phyloP scores from a whole-genome alignment of 2,888 invertebrate genomes.

The Pollenia angustigena region DNA sequence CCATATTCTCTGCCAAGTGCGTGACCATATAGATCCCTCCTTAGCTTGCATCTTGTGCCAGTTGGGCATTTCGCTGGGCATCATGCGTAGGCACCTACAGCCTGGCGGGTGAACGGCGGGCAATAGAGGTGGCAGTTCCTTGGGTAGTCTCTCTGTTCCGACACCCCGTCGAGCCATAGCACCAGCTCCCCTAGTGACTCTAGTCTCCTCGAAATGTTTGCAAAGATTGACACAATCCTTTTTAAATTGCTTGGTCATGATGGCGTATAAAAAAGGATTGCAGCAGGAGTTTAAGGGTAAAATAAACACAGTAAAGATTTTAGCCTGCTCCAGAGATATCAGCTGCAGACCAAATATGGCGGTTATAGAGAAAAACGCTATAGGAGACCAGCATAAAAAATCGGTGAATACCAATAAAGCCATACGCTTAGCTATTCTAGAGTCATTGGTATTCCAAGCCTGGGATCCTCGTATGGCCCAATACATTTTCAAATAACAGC shows the following conservation, averaged over 20 bases:
- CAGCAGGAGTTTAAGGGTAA: conserved; percentile 98
- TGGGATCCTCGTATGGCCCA: conserved; percentile 98
- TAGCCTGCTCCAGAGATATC: conserved; percentile 97
- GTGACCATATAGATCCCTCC: conserved; percentile 78
- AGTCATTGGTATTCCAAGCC: conserved; percentile 99
- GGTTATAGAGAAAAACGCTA: conserved; percentile 97
- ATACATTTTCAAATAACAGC: conserved; percentile 98
- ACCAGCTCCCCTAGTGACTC: conserved; percentile 85
- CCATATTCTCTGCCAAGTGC: conserved; percentile 84
- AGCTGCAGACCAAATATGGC: conserved; percentile 96
- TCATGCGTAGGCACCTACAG: conserved; percentile 85
- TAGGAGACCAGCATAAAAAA: conserved; percentile 99
- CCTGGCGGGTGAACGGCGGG: conserved; percentile 84
- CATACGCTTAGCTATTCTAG: conserved; percentile 98
- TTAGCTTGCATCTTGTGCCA: conserved; percentile 81
- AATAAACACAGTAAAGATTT: conserved; percentile 97
- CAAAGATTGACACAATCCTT: conserved; percentile 98
- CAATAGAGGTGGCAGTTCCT: conserved; percentile 87
- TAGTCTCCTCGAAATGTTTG: conserved; percentile 97
- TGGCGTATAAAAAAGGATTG: conserved; percentile 99
- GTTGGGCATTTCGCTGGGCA: conserved; percentile 83
- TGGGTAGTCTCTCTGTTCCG: conserved; percentile 92
- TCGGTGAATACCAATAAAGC: conserved; percentile 98
- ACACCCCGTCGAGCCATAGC: conserved; percentile 85
- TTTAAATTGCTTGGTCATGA: conserved; percentile 98